Evolutionary conservation across 1,140 invertebrate species (phyloP).

Genomic region (Drosophila burlai): DNA sequence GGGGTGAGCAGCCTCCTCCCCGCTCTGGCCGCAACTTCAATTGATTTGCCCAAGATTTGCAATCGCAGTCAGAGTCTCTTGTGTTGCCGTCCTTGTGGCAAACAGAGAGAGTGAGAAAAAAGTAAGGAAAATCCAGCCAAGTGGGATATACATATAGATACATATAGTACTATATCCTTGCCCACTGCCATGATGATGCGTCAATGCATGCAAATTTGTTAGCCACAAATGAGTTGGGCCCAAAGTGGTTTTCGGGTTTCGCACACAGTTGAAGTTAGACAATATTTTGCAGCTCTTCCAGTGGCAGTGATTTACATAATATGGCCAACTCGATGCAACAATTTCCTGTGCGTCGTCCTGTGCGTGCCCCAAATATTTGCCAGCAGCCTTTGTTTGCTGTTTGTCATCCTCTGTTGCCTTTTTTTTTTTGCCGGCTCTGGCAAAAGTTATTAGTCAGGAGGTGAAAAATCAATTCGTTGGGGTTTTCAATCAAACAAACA

Average conservation of each 20-base stretch:
- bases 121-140: constrained; percentile 21
- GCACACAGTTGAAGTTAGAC: constrained; percentile 10
- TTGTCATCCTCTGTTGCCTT: constrained; percentile 3
- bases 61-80: constrained; percentile 27
- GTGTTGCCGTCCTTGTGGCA: constrained; percentile 49
- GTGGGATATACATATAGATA: constrained; percentile 14
- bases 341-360: constrained; percentile 56
- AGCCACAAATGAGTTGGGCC: constrained; percentile 45
- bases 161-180: not conserved
- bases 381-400: constrained; percentile 34
- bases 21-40: constrained; percentile 24
- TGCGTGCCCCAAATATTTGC: constrained; percentile 35
- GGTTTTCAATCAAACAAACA: constrained; percentile 61
- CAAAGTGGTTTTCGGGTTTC: constrained; percentile 55
- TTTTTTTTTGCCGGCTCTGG: constrained; percentile 2
- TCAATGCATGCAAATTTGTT: constrained; percentile 64
- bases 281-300: constrained; percentile 35
- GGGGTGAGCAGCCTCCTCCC: constrained; percentile 6
- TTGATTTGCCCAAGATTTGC: constrained; percentile 59
- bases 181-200: constrained; percentile 49
- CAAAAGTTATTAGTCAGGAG: constrained; percentile 60
- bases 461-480: constrained; percentile 53
- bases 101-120: not conserved
- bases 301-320: constrained; percentile 75
- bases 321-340: constrained; percentile 71